Conservation (phyloP, 2,888 invertebrate species). For the Drosophila nr. fundita region DNA sequence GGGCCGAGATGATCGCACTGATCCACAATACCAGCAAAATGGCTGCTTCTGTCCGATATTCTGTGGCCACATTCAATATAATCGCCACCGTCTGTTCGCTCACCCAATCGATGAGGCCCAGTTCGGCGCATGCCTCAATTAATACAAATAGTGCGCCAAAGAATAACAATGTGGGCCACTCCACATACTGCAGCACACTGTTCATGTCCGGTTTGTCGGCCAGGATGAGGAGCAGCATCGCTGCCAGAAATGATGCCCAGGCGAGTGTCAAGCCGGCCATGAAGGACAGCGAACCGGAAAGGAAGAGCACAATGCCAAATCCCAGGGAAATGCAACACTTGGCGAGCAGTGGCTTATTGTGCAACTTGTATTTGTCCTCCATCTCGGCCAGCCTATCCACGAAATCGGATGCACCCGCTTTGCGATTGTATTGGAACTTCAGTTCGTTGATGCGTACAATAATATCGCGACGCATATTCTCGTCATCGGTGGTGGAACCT, state of each 20-base stretch:
- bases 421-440: constrained; percentile 86
- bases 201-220: constrained; percentile 92
- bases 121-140: constrained; percentile 93
- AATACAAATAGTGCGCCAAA: constrained; percentile 95
- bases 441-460: constrained; percentile 89
- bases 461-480: constrained; percentile 90
- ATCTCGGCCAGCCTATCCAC: constrained; percentile 86
- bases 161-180: constrained; percentile 95
- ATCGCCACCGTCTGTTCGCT: constrained; percentile 89
- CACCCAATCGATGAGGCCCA: constrained; percentile 92
- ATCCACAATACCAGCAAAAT: constrained; percentile 93
- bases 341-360: constrained; percentile 89
- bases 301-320: constrained; percentile 91
- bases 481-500: constrained; percentile 92
- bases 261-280: constrained; percentile 90
- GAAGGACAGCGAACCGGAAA: constrained; percentile 91
- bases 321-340: constrained; percentile 90
- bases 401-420: constrained; percentile 86
- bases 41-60: constrained; percentile 88
- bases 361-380: constrained; percentile 90
- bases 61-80: constrained; percentile 88
- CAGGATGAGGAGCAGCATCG: constrained; percentile 90
- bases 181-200: constrained; percentile 91
- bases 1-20: constrained; percentile 91
- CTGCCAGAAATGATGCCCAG: constrained; percentile 94